phyloP scores from a whole-genome alignment of 2,113 vertebrate species.

The Ellobius talpinus region DNA sequence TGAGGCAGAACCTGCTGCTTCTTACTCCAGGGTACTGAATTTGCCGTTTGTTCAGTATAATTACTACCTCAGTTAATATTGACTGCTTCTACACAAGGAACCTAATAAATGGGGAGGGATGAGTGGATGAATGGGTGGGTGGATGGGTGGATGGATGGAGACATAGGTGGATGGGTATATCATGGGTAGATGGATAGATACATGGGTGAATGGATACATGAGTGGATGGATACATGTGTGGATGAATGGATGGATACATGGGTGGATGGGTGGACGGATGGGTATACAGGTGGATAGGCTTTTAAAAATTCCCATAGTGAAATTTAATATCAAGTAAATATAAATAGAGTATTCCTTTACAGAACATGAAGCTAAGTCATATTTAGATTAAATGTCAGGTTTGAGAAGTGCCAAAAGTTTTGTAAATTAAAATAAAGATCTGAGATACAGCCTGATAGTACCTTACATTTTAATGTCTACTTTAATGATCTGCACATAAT shows the following conservation, averaged over 20 bases:
- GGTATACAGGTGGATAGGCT: background rate
- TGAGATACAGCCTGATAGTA: background rate
- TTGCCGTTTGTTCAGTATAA: background rate
- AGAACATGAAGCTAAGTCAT: background rate
- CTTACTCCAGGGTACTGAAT: background rate
- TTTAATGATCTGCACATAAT: background rate
- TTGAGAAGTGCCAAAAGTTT: background rate
- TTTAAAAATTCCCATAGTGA: background rate
- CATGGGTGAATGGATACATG: background rate
- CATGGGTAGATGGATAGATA: background rate
- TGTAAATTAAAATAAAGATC: constrained; percentile 16
- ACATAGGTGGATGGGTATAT: background rate
- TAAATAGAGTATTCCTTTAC: constrained; percentile 17
- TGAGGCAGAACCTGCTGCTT: background rate
- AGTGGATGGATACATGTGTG: background rate
- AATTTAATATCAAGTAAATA: background rate
- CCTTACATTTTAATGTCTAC: background rate
- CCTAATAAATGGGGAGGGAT: background rate
- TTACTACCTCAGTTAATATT: background rate
- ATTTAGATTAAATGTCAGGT: background rate
- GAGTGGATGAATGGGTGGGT: background rate
- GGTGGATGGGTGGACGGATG: background rate
- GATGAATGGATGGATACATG: background rate
- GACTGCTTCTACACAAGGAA: background rate
- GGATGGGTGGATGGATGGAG: background rate